These are phyloP conservation scores for Plecotus auritus DNA, from an alignment of 2,113 vertebrate species.

Conservation along the genomic window DNA sequence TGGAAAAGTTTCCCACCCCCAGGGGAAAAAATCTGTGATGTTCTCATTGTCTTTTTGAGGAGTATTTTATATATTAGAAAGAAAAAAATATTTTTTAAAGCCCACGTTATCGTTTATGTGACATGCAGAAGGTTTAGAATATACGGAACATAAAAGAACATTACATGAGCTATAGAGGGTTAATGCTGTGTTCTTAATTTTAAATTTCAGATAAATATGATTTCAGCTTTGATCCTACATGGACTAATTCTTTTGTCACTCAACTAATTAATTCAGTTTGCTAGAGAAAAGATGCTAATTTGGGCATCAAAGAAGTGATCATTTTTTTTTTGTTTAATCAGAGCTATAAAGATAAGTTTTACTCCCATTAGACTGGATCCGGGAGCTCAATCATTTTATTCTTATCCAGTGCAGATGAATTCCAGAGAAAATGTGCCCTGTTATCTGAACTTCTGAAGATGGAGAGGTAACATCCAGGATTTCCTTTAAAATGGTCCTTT, in stretches of 20 bases:
- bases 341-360: conserved; percentile 81
- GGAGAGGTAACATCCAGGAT: not conserved
- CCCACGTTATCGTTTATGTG: conserved; percentile 60
- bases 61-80: conserved; percentile 61
- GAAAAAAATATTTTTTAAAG: not conserved
- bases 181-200: conserved; percentile 82
- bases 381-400: conserved; percentile 69
- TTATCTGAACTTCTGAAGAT: conserved; percentile 34
- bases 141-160: conserved; percentile 68
- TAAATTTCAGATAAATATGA: conserved; percentile 82
- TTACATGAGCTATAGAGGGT: conserved; percentile 72
- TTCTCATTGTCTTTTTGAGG: conserved; percentile 74
- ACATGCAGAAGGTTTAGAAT: conserved; percentile 63
- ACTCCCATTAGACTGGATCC: conserved; percentile 73
- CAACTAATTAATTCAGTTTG: conserved; percentile 86
- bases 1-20: conserved; percentile 51
- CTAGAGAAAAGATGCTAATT: conserved; percentile 86
- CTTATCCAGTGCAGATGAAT: conserved; percentile 53
- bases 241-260: conserved; percentile 86
- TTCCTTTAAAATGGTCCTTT: conserved; percentile 48
- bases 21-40: conserved; percentile 48
- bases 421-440: not conserved
- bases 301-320: conserved; percentile 83
- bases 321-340: conserved; percentile 82
- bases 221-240: conserved; percentile 86